Evolutionary conservation across 2,113 vertebrate genomes (phyloP).

Genomic region (Trinectes maculatus): DNA sequence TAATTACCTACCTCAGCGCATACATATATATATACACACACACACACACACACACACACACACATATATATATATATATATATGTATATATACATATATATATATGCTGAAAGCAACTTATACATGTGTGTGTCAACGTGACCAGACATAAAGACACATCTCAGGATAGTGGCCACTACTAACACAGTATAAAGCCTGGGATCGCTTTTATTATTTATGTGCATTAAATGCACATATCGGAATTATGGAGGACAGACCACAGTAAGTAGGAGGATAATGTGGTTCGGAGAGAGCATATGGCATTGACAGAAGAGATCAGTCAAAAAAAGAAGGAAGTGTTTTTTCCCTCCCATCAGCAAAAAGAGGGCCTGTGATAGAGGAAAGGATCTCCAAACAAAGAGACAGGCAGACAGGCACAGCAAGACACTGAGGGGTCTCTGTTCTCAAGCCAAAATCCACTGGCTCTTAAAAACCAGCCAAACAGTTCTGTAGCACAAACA

Average conservation of each 20-base stretch:
- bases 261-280: constrained; percentile 25
- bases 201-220: neutral
- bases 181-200: neutral
- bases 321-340: constrained; percentile 7
- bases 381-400: constrained; percentile 35
- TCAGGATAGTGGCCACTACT: neutral
- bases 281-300: constrained; percentile 47
- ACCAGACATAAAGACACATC: constrained; percentile 7
- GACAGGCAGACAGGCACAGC: constrained; percentile 23
- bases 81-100: neutral
- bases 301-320: constrained; percentile 39
- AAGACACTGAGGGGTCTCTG: constrained; percentile 40
- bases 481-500: constrained; percentile 33
- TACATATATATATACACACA: constrained; percentile 22
- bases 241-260: constrained; percentile 24
- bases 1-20: constrained; percentile 48
- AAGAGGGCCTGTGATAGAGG: constrained; percentile 13
- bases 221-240: neutral
- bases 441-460: constrained; percentile 56
- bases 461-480: constrained; percentile 55
- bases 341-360: constrained; percentile 7
- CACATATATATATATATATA: constrained; percentile 14
- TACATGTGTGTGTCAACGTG: neutral
- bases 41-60: neutral
- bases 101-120: constrained; percentile 11